Evolutionary conservation across 2,113 vertebrate species (phyloP), one percentile per base, ranked within the genome.

Genomic region (Petroica traversi): DNA sequence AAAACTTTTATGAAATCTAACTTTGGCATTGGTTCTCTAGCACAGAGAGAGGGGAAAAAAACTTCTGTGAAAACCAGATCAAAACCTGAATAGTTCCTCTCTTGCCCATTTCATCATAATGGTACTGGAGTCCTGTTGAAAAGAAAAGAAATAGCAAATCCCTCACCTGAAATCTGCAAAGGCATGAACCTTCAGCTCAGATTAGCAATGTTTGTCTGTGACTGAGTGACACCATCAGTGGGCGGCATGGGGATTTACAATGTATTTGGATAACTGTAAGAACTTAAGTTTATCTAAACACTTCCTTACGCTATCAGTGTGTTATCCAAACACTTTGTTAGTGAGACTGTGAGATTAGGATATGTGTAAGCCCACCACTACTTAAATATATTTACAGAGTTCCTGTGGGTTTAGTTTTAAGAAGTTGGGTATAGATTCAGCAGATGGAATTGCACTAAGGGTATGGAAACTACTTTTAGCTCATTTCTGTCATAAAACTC

Each of bases 251-350:
- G 74, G 66, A 91, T 89, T 95, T 82, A 52, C 43, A 58, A 4
- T 33, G 29, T 93, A 31, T 92, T 93, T 92, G 57, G 89, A 67
- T 87, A 93, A 83, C 63, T 62, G 2, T 40, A 49, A 54, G 63
- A 80, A 94, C 54, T 26, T 45, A 29, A 87, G 80, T 96, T 95
- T 94, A 93, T 92, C 61, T 92, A 81, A 95, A 87, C 76, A 93
- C 68, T 93, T 97, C 46, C 38, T 78, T 85, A 55, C 8, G 8
- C 89, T 95, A 81, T 92, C 95, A 52, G 61, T 89, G 59, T 55
- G 40, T 87, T 92, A 89, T 43, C 76, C 76, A 93, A 93, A 81
- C 86, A 92, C 73, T 93, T 95, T 89, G 77, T 91, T 85, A 82
- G 62, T 68, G 62, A 72, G 49, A 36, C 33, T 41, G 36, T 46